phyloP scores from a whole-genome alignment of 2,888 invertebrate genomes.

The Lucinisca nassula region DNA sequence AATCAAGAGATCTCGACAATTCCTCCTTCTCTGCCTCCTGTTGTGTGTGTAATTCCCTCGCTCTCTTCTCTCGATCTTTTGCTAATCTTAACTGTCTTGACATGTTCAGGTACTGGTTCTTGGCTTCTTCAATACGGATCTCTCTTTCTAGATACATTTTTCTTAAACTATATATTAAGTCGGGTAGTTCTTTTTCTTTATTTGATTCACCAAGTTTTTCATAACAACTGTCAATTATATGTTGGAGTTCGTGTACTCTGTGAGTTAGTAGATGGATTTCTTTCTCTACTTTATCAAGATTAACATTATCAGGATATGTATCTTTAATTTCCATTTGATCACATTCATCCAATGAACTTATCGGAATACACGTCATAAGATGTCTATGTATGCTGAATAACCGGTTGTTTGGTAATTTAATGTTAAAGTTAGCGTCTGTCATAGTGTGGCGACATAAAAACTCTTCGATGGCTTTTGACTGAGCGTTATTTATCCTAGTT shows the following conservation, averaged over 20 bases:
- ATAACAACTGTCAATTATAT: conserved; percentile 62
- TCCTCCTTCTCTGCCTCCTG: conserved; percentile 58
- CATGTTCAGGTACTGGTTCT: conserved; percentile 41
- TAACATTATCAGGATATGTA: conserved; percentile 62
- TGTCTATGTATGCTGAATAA: conserved; percentile 59
- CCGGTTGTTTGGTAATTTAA: conserved; percentile 41
- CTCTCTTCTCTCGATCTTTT: conserved; percentile 43
- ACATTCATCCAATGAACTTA: conserved; percentile 60
- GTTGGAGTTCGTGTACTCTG: conserved; percentile 60
- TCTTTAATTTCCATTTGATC: conserved; percentile 64
- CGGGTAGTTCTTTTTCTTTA: conserved; percentile 59
- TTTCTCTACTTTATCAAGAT: conserved; percentile 64
- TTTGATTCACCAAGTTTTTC: conserved; percentile 64
- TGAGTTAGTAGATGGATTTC: conserved; percentile 52
- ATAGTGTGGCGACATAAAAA: conserved; percentile 67
- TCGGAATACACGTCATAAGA: conserved; percentile 48
- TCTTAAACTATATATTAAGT: conserved; percentile 51
- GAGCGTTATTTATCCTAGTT: conserved; percentile 62
- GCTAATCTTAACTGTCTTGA: conserved; percentile 31
- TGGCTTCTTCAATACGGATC: conserved; percentile 61
- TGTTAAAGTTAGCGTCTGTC: conserved; percentile 59
- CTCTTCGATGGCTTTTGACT: conserved; percentile 65
- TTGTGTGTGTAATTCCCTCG: conserved; percentile 26
- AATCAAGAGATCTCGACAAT: conserved; percentile 47
- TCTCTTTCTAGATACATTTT: conserved; percentile 59